Evolutionary conservation across 2,113 vertebrate species (phyloP), one percentile per base, ranked within the genome.

Genomic region (Sinocyclocheilus maitianheensis): DNA sequence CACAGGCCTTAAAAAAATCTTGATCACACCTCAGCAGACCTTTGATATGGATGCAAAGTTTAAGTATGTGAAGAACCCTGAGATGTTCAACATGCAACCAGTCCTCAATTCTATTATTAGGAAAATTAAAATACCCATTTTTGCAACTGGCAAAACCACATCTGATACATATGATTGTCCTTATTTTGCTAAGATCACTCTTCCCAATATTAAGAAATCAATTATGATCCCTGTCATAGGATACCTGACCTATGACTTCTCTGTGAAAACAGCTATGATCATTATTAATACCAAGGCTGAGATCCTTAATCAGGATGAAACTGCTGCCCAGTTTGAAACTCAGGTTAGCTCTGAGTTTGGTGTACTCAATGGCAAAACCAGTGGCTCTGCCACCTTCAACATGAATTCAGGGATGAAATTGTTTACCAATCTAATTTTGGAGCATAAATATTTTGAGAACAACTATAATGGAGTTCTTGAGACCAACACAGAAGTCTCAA

Each of bases 231-330:
- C 96, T 62, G 91, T 91, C 4, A 74, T 96, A 90, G 97, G 97
- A 88, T 97, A 97, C 85, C 58, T 98, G 62, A 96, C 94, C 80
- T 96, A 92, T 13, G 97, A 98, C 11, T 95, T 97, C 82, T 95
- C 96, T 65, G 94, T 99, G 88, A 99, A 97, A 92, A 98, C 97
- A 85, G 93, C 94, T 67, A 89, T 97, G 46, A 94, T 99, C 81
- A 96, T 96, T 78, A 86, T 98, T 74, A 95, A 94, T 90, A 92
- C 94, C 78, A 97, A 95, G 89, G 91, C 93, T 34, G 94, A 93
- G 55, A 85, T 99, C 71, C 94, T 94, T 86, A 92, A 96, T 87
- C 95, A 97, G 83, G 95, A 97, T 82, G 96, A 98, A 88, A 91
- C 97, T 69, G 91, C 95, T 46, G 94, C 96, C 87, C 96, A 93